Evolutionary conservation across 2,113 vertebrate species (phyloP).

Genomic region (Mus spicilegus): DNA sequence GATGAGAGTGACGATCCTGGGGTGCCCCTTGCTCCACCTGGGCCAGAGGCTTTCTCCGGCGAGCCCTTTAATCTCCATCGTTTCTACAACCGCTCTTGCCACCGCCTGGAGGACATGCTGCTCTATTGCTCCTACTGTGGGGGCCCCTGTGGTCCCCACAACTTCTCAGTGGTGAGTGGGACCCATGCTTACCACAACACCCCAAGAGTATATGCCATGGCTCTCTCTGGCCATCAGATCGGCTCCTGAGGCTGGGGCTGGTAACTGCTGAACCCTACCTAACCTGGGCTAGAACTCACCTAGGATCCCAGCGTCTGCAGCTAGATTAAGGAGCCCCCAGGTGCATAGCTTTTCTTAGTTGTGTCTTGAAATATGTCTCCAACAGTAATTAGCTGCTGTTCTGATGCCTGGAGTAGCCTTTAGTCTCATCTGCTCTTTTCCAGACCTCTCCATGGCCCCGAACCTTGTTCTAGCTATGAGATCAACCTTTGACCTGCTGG

Average conservation of each 20-base stretch:
- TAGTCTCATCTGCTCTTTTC: background rate
- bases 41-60: constrained; percentile 78
- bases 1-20: constrained; percentile 92
- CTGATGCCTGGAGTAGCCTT: background rate
- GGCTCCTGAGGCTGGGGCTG: background rate
- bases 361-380: background rate
- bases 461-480: background rate
- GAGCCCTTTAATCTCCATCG: constrained; percentile 90
- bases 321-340: background rate
- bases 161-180: constrained; percentile 94
- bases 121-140: constrained; percentile 93
- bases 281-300: background rate
- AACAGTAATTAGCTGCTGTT: background rate
- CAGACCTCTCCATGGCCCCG: background rate
- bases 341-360: background rate
- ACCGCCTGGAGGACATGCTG: constrained; percentile 96
- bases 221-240: background rate
- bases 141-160: constrained; percentile 90
- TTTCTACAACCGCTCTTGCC: constrained; percentile 94
- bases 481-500: background rate
- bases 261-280: background rate
- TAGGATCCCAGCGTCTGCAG: background rate
- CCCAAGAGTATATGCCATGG: background rate
- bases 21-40: constrained; percentile 87
- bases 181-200: background rate